Evolutionary conservation across 2,888 invertebrate genomes (phyloP).

Genomic region (Chorisops tibialis): DNA sequence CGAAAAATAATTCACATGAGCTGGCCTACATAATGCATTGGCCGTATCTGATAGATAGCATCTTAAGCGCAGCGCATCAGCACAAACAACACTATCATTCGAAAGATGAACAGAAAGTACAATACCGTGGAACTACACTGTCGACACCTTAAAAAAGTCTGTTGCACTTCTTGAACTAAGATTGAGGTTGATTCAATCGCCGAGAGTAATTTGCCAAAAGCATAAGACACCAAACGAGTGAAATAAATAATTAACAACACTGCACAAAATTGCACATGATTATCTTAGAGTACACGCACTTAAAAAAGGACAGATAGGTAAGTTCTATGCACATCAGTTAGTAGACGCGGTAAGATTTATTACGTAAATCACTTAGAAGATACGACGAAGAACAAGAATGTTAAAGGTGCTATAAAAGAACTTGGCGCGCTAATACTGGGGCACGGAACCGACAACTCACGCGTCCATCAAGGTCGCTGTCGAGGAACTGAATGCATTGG

Average conservation of each 20-base stretch:
- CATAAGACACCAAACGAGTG: too few relatives aligned
- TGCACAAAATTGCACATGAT: too few relatives aligned
- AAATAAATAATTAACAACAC: too few relatives aligned
- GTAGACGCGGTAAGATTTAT: not conserved
- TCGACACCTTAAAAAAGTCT: not conserved
- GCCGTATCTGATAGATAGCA: not conserved
- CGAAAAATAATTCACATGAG: constrained; percentile 28
- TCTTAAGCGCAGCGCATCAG: not conserved
- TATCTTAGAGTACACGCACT: not conserved
- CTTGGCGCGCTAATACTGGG: constrained; percentile 7
- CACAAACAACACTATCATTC: not conserved
- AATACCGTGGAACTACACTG: not conserved
- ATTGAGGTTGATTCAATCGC: not conserved
- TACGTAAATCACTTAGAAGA: not conserved
- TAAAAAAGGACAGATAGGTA: not conserved
- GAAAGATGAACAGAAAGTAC: not conserved
- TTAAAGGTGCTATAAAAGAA: not conserved
- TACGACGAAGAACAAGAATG: not conserved
- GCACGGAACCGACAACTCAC: constrained; percentile 30
- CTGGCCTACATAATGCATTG: constrained; percentile 23
- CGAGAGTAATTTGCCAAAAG: too few relatives aligned
- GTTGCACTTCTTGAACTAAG: not conserved
- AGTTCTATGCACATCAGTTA: not conserved
- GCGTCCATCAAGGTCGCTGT: constrained; percentile 54
- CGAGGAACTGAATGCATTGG: constrained; percentile 47